Percentiles rank a stretch among this genome's conserved stretches.
Conservation (phyloP, 1,140 invertebrate species). For the Ips nitidus region DNA sequence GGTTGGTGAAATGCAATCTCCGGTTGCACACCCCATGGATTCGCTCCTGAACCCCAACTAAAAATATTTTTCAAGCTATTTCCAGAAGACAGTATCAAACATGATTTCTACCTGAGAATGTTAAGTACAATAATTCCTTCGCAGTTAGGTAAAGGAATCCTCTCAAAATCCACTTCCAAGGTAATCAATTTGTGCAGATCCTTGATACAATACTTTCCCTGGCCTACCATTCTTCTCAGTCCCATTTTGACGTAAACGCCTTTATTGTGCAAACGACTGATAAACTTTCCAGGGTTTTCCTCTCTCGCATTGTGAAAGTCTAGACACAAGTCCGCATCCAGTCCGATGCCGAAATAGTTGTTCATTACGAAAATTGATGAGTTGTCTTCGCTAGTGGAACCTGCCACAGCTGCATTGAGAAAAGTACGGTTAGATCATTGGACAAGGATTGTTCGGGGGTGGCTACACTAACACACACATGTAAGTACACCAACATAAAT, state of each 20-base stretch:
- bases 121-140: conserved; percentile 99
- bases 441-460: no score
- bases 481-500: no score
- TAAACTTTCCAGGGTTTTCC: conserved; percentile 98
- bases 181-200: conserved; percentile 94
- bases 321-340: conserved; percentile 97
- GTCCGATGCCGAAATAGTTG: conserved; percentile 99
- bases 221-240: conserved; percentile 93
- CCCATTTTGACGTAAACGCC: conserved; percentile 99
- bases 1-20: conserved; percentile 98
- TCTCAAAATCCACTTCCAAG: conserved; percentile 94
- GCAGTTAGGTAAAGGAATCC: conserved; percentile 90
- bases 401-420: conserved; percentile 56
- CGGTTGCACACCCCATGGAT: conserved; percentile 96
- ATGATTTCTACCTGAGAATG: conserved; percentile 82
- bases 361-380: conserved; percentile 99
- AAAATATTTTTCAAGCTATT: conserved; percentile 8
- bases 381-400: conserved; percentile 95
- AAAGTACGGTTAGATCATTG: neutral
- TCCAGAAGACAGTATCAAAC: no score
- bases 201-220: conserved; percentile 79
- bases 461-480: no score
- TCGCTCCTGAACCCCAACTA: conserved; percentile 98
- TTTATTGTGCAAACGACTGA: conserved; percentile 97
- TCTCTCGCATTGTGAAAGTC: conserved; percentile 97